Base-by-base conservation (phyloP, 2,888 invertebrate species). In the Spisula solida region DNA sequence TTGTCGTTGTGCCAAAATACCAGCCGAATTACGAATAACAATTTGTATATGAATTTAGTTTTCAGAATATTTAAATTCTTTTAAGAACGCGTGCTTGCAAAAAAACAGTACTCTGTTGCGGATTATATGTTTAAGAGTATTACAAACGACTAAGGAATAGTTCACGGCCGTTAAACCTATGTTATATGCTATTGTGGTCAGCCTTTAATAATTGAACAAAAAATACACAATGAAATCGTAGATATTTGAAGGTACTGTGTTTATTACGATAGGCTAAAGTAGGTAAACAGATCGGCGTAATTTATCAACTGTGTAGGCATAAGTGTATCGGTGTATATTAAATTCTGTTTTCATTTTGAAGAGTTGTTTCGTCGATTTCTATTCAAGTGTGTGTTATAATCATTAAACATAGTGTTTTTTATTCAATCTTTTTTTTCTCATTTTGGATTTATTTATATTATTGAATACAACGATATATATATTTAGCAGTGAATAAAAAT, bases 1-100 rank as follows among this genome's bases (percentile, higher is more conserved):
- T 84, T 84, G 84, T 84, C 47, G 25, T 0, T 31, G 31, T 84
- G 84, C 84, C 84, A 84, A 78, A 75, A 78, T 55, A 84, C 20
- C 48, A 47, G 75, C 51, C 51, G 84, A 51, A 84, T 75, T 78
- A 75, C 75, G 18, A 34, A 75, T 75, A 75, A 75, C 34, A 34
- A 14, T 75, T 75, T 75, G 75, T 34, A 31, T 75, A 16, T 75
- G 75, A 31, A 34, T 75, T 75, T 18, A 75, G 29, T 75, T 75
- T 75, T 31, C 75, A 34, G 75, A 25, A 34, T 75, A 14, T 75
- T 34, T 25, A 75, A 75, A 75, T 75, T 75, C 75, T 75, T 75
- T 75, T 31, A 34, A 75, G 34, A 34, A 31, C 75, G 60, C 31
- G 31, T 70, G 70, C 25, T 31, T 70, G 70, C 31, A 70, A 75